phyloP scores from a whole-genome alignment of 2,113 vertebrate species.

The Miniopterus natalensis region DNA sequence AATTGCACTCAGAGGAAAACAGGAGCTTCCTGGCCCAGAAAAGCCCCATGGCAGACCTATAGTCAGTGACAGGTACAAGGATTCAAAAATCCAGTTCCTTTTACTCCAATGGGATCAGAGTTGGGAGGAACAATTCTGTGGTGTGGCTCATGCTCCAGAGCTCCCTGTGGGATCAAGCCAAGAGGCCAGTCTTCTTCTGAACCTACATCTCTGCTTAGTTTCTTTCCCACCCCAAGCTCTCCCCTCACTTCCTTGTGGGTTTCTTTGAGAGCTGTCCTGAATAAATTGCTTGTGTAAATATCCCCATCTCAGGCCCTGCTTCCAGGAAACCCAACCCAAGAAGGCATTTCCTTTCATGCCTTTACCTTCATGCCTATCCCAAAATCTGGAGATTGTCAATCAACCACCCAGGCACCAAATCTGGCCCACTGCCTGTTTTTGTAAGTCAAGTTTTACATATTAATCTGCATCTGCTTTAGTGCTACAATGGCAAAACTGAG shows the following conservation, averaged over 20 bases:
- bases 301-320: background rate
- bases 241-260: background rate
- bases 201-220: background rate
- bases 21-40: background rate
- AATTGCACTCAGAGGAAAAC: background rate
- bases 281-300: background rate
- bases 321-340: background rate
- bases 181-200: background rate
- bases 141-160: background rate
- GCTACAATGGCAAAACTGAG: background rate
- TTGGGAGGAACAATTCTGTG: background rate
- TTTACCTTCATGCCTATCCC: background rate
- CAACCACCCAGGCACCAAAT: background rate
- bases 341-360: background rate
- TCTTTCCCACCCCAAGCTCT: background rate
- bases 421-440: background rate
- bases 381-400: background rate
- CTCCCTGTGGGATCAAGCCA: background rate
- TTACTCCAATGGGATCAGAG: background rate
- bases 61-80: background rate
- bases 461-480: background rate
- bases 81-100: background rate
- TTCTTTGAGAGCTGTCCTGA: background rate
- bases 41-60: background rate
- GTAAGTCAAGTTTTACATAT: constrained; percentile 8